These are phyloP conservation scores for Tethea ocularis DNA, from an alignment of 2,888 invertebrate species.

Conservation along the genomic window DNA sequence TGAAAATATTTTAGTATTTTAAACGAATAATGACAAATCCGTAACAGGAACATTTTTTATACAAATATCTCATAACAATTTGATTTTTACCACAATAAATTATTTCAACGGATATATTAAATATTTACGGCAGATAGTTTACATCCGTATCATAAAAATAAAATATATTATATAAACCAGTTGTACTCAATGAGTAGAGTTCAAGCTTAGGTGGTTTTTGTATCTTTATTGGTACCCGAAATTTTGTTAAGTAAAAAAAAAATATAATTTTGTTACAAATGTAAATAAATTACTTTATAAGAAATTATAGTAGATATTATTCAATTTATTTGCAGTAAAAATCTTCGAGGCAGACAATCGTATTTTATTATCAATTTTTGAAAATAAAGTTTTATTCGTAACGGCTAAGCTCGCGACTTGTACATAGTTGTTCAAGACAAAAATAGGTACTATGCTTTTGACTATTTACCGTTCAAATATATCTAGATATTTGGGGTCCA, in stretches of 20 bases:
- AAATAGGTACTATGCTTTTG: conserved; percentile 29
- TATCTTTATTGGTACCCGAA: too few relatives aligned
- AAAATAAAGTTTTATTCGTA: conserved; percentile 35
- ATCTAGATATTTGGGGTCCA: not conserved
- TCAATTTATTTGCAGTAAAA: not conserved
- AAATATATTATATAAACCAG: too few relatives aligned
- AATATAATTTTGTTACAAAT: too few relatives aligned
- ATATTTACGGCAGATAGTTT: too few relatives aligned
- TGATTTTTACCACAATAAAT: conserved; percentile 31
- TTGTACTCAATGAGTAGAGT: too few relatives aligned
- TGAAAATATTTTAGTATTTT: conserved; percentile 42
- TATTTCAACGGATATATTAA: too few relatives aligned
- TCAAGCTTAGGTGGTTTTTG: too few relatives aligned
- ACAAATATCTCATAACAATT: conserved; percentile 33
- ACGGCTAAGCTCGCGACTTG: conserved; percentile 66
- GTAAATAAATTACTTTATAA: too few relatives aligned
- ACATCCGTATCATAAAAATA: too few relatives aligned
- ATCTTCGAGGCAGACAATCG: conserved; percentile 23
- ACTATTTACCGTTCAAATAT: conserved; percentile 21
- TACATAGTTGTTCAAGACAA: conserved; percentile 50
- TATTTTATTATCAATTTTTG: conserved; percentile 26
- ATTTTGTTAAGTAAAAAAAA: too few relatives aligned
- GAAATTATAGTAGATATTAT: too few relatives aligned
- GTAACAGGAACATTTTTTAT: conserved; percentile 65
- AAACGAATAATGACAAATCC: conserved; percentile 66